Evolutionary conservation across 2,113 vertebrate genomes (phyloP), one percentile per base, ranked within the genome.

Genomic region (Heterotilapia buettikoferi): DNA sequence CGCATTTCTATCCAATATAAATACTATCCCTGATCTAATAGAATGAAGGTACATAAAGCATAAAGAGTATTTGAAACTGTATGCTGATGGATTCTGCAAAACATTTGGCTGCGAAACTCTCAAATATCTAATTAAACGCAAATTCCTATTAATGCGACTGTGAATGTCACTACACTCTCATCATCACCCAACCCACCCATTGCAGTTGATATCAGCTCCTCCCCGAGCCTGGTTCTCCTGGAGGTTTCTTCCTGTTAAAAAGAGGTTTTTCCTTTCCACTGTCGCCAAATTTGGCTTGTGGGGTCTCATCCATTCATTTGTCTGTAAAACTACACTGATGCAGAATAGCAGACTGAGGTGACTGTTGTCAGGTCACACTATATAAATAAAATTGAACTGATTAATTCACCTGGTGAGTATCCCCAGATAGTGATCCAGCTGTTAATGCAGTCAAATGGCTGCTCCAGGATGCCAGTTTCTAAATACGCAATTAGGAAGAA

Each of bases 401-500:
- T 16, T 76, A 8, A 11, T 76, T 76, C 24, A 45, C 21, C 68
- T 18, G 21, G 8, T 1, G 21, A 45, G 4, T 26, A 73, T 26
- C 21, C 68, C 2, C 40, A 9, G 40, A 73, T 0, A 50, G 24
- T 47, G 43, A 76, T 76, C 24, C 24, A 66, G 33, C 61, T 38
- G 61, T 19, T 50, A 47, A 76, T 31, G 71, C 71, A 76, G 40
- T 18, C 45, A 76, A 50, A 76, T 19, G 9, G 9, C 43, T 29
- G 14, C 71, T 76, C 24, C 43, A 12, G 18, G 71, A 16, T 47
- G 9, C 43, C 43, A 76, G 6, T 76, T 76, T 47, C 14, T 19
- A 29, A 29, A 76, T 47, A 47, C 1, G 6, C 43, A 47, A 45
- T 31, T 50, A 29, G 14, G 24, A 9, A 14, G 1, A 0, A 1